phyloP scores from a whole-genome alignment of 2,888 invertebrate species.

The Mesorhabditis belari region DNA sequence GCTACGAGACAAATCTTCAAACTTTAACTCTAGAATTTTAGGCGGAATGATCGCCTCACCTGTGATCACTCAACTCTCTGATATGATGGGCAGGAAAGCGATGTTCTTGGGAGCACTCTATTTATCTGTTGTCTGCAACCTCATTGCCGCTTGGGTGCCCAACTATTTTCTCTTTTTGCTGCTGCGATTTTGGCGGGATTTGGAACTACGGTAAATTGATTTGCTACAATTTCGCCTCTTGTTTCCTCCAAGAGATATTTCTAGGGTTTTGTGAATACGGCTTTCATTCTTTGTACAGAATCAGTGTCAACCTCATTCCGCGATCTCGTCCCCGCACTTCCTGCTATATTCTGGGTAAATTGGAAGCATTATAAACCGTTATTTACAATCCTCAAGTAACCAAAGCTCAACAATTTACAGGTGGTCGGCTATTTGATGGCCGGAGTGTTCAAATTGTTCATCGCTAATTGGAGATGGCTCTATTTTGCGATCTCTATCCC shows the following conservation, averaged over 20 bases:
- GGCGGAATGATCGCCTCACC: constrained; percentile 39
- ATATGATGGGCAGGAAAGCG: constrained; percentile 35
- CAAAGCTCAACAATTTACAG: background rate
- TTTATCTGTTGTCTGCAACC: constrained; percentile 37
- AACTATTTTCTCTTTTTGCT: constrained; percentile 37
- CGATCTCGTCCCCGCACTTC: constrained; percentile 22
- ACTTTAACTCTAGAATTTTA: constrained; percentile 4
- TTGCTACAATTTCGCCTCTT: background rate
- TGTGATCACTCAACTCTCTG: constrained; percentile 40
- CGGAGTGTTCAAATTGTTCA: constrained; percentile 36
- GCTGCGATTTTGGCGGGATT: constrained; percentile 46
- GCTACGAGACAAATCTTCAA: no score
- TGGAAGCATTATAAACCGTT: background rate
- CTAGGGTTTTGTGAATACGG: constrained; percentile 21
- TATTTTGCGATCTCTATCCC: constrained; percentile 42
- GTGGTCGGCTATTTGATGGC: constrained; percentile 43
- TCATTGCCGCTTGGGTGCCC: constrained; percentile 37
- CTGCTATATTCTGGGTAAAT: constrained; percentile 19
- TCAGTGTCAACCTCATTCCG: constrained; percentile 31
- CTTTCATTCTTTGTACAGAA: constrained; percentile 25
- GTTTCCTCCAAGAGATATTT: constrained; percentile 5
- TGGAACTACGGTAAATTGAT: constrained; percentile 26
- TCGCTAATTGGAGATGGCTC: constrained; percentile 37
- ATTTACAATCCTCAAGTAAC: background rate
- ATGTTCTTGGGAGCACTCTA: constrained; percentile 43